Percentiles rank a stretch among this genome's conserved stretches.
These are phyloP conservation scores for Capreolus pygargus DNA, from an alignment of 2,113 vertebrate genomes.

Conservation along the genomic window DNA sequence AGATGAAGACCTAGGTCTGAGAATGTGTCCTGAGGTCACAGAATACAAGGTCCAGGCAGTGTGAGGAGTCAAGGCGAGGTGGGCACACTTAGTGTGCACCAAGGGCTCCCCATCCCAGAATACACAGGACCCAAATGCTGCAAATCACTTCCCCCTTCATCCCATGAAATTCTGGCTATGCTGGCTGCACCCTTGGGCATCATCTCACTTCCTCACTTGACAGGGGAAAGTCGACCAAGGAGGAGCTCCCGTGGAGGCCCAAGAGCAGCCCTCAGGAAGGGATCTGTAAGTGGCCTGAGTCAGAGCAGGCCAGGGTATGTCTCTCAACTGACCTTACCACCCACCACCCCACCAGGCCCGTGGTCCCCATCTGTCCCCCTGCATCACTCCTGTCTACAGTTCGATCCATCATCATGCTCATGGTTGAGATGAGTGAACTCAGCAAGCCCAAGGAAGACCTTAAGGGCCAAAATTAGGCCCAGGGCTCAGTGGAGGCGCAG, in stretches of 20 bases:
- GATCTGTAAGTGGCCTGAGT: neutral
- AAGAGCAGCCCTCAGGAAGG: neutral
- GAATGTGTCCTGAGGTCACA: neutral
- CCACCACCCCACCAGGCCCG: neutral
- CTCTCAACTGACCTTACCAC: neutral
- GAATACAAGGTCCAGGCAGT: neutral
- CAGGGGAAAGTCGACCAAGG: neutral
- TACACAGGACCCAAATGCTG: neutral
- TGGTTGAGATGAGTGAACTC: neutral
- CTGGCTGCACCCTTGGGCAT: neutral
- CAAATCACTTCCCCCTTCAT: neutral
- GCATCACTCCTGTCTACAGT: neutral
- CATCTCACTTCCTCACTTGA: too few relatives aligned
- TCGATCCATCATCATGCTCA: neutral
- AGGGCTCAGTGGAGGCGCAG: fast-evolving
- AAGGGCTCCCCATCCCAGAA: neutral
- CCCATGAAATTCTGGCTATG: neutral
- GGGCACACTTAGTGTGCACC: too few relatives aligned
- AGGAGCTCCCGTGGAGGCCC: neutral
- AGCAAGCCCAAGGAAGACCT: neutral
- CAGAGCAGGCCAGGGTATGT: fast-evolving
- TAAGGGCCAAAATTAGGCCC: neutral
- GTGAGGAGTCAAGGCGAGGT: neutral
- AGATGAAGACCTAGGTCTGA: neutral
- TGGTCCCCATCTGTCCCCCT: too few relatives aligned